phyloP scores from a whole-genome alignment of 2,113 vertebrate species.

The Morone chrysops region DNA sequence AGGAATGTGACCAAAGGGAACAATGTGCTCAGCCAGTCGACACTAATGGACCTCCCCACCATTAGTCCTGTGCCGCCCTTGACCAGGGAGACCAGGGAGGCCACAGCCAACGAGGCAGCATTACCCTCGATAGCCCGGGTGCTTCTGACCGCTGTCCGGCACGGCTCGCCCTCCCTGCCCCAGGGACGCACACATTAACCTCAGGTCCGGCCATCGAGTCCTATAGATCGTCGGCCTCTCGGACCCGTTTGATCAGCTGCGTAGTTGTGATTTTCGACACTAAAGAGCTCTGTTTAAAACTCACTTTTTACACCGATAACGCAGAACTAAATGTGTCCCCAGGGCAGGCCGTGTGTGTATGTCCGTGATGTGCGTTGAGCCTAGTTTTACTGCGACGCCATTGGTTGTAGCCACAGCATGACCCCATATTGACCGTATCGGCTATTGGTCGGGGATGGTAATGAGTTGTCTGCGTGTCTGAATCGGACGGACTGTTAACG shows the following conservation, averaged over 20 bases:
- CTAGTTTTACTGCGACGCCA: slow-evolving; percentile 57
- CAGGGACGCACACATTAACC: slow-evolving; percentile 45
- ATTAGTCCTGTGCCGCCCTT: slow-evolving; percentile 77
- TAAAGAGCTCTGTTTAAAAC: slow-evolving; percentile 48
- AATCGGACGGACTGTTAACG: slow-evolving; percentile 42
- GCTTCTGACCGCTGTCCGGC: slow-evolving; percentile 45
- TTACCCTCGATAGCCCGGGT: slow-evolving; percentile 55
- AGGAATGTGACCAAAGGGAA: slow-evolving; percentile 81
- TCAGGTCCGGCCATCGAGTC: slow-evolving; percentile 33
- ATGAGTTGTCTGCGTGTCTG: slow-evolving; percentile 48
- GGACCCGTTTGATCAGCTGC: slow-evolving; percentile 36
- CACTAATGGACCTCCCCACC: slow-evolving; percentile 79
- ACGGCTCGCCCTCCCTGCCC: not conserved
- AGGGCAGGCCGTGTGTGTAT: slow-evolving; percentile 33
- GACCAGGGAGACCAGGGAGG: slow-evolving; percentile 67
- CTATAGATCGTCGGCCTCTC: slow-evolving; percentile 41
- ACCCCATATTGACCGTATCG: slow-evolving; percentile 58
- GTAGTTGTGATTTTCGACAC: slow-evolving; percentile 3
- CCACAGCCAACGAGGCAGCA: slow-evolving; percentile 59
- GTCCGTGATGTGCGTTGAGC: slow-evolving; percentile 24
- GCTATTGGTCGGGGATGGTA: slow-evolving; percentile 56
- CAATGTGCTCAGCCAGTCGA: slow-evolving; percentile 80
- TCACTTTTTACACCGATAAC: slow-evolving; percentile 24
- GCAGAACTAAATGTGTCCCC: slow-evolving; percentile 46
- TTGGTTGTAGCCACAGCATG: slow-evolving; percentile 46